Conservation (phyloP, 2,113 vertebrate species). For the Eulemur macaco region DNA sequence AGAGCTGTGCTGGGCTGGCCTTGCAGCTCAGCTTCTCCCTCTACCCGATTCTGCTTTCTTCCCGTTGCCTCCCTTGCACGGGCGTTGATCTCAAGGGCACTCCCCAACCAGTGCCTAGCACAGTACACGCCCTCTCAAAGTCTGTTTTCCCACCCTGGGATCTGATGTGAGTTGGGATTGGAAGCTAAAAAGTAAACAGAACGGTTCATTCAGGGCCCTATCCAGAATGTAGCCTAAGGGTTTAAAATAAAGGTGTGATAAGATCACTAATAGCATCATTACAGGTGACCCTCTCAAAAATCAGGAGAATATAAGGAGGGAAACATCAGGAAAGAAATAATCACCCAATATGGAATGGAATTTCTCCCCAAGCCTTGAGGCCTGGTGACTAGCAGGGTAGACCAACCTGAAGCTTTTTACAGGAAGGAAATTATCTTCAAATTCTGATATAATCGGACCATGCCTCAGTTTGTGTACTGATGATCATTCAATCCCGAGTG, state of each 20-base stretch:
- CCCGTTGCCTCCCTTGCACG: not conserved
- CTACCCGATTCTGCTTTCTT: not conserved
- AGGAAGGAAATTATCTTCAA: not conserved
- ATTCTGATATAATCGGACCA: not conserved
- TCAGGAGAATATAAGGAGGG: not conserved
- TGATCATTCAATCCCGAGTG: not conserved
- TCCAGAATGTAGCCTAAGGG: not conserved
- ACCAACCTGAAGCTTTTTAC: not conserved
- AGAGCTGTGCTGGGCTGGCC: not conserved
- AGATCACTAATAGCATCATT: not conserved
- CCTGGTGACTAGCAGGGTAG: not conserved
- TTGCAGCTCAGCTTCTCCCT: not conserved
- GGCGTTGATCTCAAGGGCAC: not conserved
- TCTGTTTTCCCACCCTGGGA: not conserved
- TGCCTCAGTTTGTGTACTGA: not conserved
- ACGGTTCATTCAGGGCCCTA: not conserved
- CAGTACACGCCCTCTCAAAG: not conserved
- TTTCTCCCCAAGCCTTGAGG: not conserved
- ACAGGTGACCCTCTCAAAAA: not conserved
- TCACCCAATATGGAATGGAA: not conserved
- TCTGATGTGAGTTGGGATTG: not conserved
- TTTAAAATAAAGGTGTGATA: not conserved
- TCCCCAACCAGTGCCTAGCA: not conserved
- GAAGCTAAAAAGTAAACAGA: not conserved
- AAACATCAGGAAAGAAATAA: not conserved